Percentiles rank a stretch among this genome's conserved stretches.
phyloP scores from a whole-genome alignment of 2,797 vertebrate species.

The Alosa sapidissima region DNA sequence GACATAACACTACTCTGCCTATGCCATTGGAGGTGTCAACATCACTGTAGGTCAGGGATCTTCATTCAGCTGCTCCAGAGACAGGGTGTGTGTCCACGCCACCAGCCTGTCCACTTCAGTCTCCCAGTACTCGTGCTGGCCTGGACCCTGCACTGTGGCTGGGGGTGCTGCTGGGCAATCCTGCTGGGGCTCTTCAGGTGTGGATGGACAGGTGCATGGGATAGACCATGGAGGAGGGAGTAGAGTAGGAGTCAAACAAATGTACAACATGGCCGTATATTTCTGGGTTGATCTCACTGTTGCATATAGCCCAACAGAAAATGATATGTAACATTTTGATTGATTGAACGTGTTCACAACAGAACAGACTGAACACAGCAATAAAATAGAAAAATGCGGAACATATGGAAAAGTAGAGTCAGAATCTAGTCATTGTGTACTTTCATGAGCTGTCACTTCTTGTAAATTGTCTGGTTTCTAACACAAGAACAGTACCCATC shows the following conservation, averaged over 20 bases:
- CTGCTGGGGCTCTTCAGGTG: not conserved
- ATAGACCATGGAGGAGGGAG: not conserved
- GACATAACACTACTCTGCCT: not conserved
- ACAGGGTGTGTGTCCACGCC: slow-evolving; percentile 40
- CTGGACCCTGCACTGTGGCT: not conserved
- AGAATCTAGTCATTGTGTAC: not conserved
- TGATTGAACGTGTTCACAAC: not conserved
- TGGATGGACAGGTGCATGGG: not conserved
- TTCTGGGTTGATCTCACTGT: not conserved
- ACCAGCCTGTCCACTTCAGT: slow-evolving; percentile 42
- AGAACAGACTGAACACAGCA: not conserved
- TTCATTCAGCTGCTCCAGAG: slow-evolving; percentile 32
- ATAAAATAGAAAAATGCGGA: not conserved
- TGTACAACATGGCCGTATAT: not conserved
- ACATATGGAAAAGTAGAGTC: not conserved
- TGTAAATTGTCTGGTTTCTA: not conserved
- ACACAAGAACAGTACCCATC: slow-evolving; percentile 20
- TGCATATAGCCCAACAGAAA: not conserved
- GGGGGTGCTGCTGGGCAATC: not conserved
- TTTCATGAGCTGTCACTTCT: not conserved
- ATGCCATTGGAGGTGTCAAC: not conserved
- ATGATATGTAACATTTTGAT: not conserved
- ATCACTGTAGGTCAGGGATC: slow-evolving; percentile 9
- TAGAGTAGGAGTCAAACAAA: not conserved
- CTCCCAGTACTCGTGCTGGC: slow-evolving; percentile 37